Conservation (phyloP, 2,888 invertebrate genomes). For the Caenorhabditis virilis region DNA sequence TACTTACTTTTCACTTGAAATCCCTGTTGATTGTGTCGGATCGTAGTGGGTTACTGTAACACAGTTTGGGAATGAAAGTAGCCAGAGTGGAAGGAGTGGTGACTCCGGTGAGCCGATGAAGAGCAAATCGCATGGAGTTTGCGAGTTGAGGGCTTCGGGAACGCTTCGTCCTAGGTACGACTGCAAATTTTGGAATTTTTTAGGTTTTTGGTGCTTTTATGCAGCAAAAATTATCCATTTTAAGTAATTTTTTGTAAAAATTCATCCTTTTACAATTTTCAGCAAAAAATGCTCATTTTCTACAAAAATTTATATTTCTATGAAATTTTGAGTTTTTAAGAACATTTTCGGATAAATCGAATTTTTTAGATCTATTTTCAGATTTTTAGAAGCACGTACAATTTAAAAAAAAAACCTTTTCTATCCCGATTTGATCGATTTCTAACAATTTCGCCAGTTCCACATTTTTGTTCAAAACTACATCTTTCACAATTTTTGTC, state of each 20-base stretch:
- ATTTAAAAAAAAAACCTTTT: no score
- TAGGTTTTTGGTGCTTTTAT: background rate
- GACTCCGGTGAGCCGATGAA: constrained; percentile 57
- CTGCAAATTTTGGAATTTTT: constrained; percentile 1
- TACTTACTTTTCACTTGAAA: constrained; percentile 28
- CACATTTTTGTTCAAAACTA: background rate
- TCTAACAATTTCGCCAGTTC: background rate
- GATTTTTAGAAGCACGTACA: no score
- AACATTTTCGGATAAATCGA: no score
- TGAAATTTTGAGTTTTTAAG: no score
- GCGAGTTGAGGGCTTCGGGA: constrained; percentile 5
- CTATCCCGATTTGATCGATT: constrained; percentile 3
- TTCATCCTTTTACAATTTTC: no score
- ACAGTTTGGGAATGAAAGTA: constrained; percentile 56
- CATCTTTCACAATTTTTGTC: background rate
- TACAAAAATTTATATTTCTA: no score
- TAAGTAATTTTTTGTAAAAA: no score
- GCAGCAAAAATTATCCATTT: no score
- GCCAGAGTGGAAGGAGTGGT: constrained; percentile 60
- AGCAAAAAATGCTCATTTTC: no score
- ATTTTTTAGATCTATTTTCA: no score
- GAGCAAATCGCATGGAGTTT: constrained; percentile 35
- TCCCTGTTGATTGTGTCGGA: constrained; percentile 23
- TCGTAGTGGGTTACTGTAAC: constrained; percentile 28
- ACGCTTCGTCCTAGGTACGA: constrained; percentile 19